Conservation (phyloP, 2,888 invertebrate genomes). For the Eutolmus rufibarbis region DNA sequence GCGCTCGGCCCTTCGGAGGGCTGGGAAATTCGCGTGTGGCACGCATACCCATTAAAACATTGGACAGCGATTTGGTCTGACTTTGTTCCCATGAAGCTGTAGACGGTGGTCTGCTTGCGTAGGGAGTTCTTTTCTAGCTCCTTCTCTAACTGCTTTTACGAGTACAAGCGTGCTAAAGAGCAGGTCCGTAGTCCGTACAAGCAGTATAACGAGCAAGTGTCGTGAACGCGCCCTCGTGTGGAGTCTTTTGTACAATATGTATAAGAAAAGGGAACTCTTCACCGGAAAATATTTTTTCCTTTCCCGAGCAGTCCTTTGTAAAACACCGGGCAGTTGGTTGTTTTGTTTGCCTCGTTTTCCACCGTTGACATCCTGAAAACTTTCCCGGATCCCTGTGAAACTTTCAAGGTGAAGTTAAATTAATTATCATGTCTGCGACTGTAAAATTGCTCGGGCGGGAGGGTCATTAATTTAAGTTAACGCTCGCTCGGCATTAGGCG, state of each 20-base stretch:
- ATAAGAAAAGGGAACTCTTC: background rate
- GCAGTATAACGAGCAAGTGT: background rate
- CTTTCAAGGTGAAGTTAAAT: background rate
- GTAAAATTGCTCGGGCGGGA: background rate
- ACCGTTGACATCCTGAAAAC: background rate
- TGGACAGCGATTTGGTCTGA: background rate
- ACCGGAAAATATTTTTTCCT: background rate
- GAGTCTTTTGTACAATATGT: background rate
- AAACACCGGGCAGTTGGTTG: background rate
- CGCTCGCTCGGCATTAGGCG: background rate
- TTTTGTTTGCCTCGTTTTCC: background rate
- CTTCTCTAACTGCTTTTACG: background rate
- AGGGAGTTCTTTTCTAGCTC: background rate
- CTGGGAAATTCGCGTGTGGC: background rate
- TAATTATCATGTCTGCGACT: background rate
- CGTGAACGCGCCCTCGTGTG: background rate
- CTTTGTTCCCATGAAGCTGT: background rate
- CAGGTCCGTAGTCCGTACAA: background rate
- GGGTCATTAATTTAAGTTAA: background rate
- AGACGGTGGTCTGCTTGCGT: background rate
- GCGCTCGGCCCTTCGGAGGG: background rate
- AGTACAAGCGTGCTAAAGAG: background rate
- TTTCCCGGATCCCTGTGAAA: background rate
- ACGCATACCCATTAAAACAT: constrained; percentile 17
- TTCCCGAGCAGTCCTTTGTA: background rate